phyloP scores from a whole-genome alignment of 2,888 invertebrate genomes.

The Diloba caeruleocephala region DNA sequence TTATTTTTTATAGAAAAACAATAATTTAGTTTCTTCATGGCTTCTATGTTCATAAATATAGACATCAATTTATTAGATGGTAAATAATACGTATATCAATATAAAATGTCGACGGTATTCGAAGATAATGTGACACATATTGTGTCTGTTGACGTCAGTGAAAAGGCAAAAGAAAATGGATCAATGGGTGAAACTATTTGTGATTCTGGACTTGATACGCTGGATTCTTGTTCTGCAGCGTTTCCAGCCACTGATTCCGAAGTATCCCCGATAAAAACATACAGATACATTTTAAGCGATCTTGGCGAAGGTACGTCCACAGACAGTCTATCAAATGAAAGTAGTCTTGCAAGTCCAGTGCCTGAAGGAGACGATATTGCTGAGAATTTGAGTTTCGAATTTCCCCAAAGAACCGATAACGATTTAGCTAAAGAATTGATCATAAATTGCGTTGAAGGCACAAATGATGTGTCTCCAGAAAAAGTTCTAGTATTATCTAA shows the following conservation, averaged over 20 bases:
- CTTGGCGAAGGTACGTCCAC: constrained; percentile 21
- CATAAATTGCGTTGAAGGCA: constrained; percentile 26
- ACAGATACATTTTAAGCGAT: constrained; percentile 39
- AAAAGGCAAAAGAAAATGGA: constrained; percentile 68
- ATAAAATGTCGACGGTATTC: constrained; percentile 70
- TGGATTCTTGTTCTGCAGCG: constrained; percentile 61
- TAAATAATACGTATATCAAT: constrained; percentile 49
- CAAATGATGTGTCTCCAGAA: constrained; percentile 16
- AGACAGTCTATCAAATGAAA: constrained; percentile 50
- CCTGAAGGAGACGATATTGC: constrained; percentile 55
- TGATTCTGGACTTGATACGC: constrained; percentile 73
- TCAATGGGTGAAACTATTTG: constrained; percentile 59
- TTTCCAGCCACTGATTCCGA: constrained; percentile 63
- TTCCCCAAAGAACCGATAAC: constrained; percentile 40
- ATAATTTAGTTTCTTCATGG: constrained; percentile 65
- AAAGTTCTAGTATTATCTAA: constrained; percentile 22
- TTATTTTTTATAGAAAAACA: constrained; percentile 72
- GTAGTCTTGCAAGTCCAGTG: constrained; percentile 56
- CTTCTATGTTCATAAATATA: constrained; percentile 46
- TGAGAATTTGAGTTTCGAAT: constrained; percentile 50
- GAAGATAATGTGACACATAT: constrained; percentile 64
- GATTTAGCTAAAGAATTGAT: constrained; percentile 55
- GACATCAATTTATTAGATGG: constrained; percentile 54
- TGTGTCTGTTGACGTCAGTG: constrained; percentile 73
- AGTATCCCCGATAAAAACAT: constrained; percentile 60